These are phyloP conservation scores for Dasypogon diadema DNA, from an alignment of 2,888 invertebrate species.

Conservation along the genomic window DNA sequence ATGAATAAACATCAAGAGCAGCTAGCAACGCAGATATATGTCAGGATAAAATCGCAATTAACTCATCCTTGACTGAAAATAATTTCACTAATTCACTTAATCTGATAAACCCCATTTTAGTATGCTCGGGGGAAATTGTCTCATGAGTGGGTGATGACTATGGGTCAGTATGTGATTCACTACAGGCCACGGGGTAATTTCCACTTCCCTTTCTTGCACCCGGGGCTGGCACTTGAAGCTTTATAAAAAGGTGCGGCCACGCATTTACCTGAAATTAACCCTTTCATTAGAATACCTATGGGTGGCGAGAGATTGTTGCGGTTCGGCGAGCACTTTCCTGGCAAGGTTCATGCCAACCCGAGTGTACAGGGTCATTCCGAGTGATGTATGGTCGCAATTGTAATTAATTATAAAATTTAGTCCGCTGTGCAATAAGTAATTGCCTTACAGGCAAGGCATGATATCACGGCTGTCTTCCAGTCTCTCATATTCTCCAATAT, in stretches of 20 bases:
- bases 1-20: background rate
- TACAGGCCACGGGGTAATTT: background rate
- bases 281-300: conserved; percentile 39
- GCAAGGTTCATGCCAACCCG: background rate
- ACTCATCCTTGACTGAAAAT: conserved; percentile 40
- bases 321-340: conserved; percentile 12
- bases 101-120: conserved; percentile 42
- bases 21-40: conserved; percentile 8
- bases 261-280: conserved; percentile 47
- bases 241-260: conserved; percentile 41
- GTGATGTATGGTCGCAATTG: conserved; percentile 35
- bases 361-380: conserved; percentile 9
- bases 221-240: background rate
- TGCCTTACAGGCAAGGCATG: conserved; percentile 30
- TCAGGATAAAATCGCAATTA: conserved; percentile 41
- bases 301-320: conserved; percentile 47
- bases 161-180: conserved; percentile 13
- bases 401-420: conserved; percentile 47
- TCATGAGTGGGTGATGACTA: conserved; percentile 35
- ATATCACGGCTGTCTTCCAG: conserved; percentile 13
- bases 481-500: conserved; percentile 11
- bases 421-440: conserved; percentile 23
- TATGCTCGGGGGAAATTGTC: conserved; percentile 28
- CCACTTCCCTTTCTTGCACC: background rate
- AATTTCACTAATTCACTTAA: conserved; percentile 49